These are phyloP conservation scores for Clepsis dumicolana DNA, from an alignment of 2,888 invertebrate species.

Conservation along the genomic window DNA sequence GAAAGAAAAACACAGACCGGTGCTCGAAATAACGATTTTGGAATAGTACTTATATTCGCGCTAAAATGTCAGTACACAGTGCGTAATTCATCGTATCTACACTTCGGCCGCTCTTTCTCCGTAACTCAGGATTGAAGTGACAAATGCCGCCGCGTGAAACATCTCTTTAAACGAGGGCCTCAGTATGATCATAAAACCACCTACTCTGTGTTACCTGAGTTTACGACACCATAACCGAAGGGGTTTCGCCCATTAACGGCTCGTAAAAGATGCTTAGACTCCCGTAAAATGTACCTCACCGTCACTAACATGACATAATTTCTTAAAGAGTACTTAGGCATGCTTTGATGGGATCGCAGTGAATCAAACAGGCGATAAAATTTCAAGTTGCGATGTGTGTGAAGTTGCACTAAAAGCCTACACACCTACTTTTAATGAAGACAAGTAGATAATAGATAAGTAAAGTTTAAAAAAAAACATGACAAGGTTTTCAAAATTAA, in stretches of 20 bases:
- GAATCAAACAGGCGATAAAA: slow-evolving; percentile 37
- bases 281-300: slow-evolving; percentile 46
- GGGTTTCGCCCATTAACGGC: slow-evolving; percentile 64
- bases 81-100: slow-evolving; percentile 12
- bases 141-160: slow-evolving; percentile 59
- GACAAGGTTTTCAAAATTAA: no score
- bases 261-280: slow-evolving; percentile 56
- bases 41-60: no score
- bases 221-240: slow-evolving; percentile 63
- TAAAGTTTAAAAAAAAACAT: no score
- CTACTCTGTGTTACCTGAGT: slow-evolving; percentile 61
- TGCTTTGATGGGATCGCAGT: slow-evolving; percentile 26
- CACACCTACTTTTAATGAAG: no score
- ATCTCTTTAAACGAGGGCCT: slow-evolving; percentile 52
- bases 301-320: slow-evolving; percentile 41
- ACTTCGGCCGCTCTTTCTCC: slow-evolving; percentile 6
- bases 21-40: no score
- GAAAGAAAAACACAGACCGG: no score
- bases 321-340: slow-evolving; percentile 34
- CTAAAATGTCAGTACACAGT: background rate
- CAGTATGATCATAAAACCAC: slow-evolving; percentile 64
- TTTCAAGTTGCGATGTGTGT: slow-evolving; percentile 2
- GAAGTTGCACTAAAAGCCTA: background rate
- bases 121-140: slow-evolving; percentile 47
- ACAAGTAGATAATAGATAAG: no score